Conservation (phyloP, 2,113 vertebrate species). For the Microtus oregoni region DNA sequence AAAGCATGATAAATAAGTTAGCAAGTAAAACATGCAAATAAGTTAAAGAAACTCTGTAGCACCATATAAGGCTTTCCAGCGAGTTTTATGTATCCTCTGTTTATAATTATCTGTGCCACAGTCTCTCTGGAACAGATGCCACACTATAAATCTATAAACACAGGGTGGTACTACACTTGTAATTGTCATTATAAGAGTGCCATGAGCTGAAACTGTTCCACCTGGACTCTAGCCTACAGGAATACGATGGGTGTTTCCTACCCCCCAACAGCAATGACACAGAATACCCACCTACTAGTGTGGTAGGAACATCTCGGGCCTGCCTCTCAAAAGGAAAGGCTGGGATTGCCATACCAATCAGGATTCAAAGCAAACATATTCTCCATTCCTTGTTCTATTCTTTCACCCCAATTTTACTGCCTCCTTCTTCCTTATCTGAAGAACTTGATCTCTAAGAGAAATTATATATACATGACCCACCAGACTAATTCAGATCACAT, state of each 20-base stretch:
- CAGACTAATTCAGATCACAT: background rate
- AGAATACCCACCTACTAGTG: background rate
- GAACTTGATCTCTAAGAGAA: background rate
- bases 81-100: background rate
- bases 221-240: background rate
- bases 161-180: background rate
- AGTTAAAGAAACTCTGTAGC: background rate
- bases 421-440: background rate
- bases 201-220: background rate
- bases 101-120: background rate
- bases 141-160: background rate
- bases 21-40: background rate
- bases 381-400: too few relatives aligned
- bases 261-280: background rate
- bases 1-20: constrained; percentile 26
- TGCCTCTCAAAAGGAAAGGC: constrained; percentile 18
- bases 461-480: background rate
- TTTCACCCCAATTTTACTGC: too few relatives aligned
- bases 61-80: background rate
- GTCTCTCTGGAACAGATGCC: background rate
- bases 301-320: background rate
- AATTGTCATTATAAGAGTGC: background rate
- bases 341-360: background rate
- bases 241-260: background rate
- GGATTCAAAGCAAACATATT: background rate